phyloP scores from a whole-genome alignment of 1,140 invertebrate genomes.

The Drosophila pallidifrons region DNA sequence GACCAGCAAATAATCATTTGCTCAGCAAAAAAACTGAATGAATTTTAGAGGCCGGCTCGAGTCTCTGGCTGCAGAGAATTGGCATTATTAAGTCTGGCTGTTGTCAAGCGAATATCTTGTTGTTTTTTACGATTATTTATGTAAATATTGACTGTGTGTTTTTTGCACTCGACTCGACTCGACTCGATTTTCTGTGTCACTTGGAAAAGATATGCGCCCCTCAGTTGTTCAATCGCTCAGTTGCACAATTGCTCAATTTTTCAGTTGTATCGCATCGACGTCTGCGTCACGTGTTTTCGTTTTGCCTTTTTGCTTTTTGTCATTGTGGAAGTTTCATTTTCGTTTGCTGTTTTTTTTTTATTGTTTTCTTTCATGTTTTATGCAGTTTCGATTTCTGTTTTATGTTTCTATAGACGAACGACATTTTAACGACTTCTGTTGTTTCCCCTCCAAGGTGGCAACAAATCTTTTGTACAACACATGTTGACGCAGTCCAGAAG shows the following conservation, averaged over 20 bases:
- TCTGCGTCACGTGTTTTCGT: constrained; percentile 63
- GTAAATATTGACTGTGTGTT: constrained; percentile 23
- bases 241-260: constrained; percentile 3
- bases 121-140: constrained; percentile 8
- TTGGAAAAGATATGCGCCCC: constrained; percentile 30
- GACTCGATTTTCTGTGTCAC: constrained; percentile 72
- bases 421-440: constrained; percentile 1
- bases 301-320: constrained; percentile 9
- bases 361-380: constrained; percentile 25
- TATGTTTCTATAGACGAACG: constrained; percentile 31
- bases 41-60: constrained; percentile 30
- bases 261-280: constrained; percentile 23
- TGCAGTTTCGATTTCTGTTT: constrained; percentile 71
- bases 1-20: constrained; percentile 44
- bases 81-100: constrained; percentile 41
- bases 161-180: constrained; percentile 19
- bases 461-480: constrained; percentile 28
- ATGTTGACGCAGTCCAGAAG: neutral
- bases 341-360: constrained; percentile 62
- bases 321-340: constrained; percentile 53
- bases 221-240: neutral
- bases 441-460: constrained; percentile 39
- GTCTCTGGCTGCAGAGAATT: constrained; percentile 17
- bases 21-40: constrained; percentile 53
- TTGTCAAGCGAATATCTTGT: constrained; percentile 61